Evolutionary conservation across 2,797 vertebrate species (phyloP).

Genomic region (Tarsius wallacei): DNA sequence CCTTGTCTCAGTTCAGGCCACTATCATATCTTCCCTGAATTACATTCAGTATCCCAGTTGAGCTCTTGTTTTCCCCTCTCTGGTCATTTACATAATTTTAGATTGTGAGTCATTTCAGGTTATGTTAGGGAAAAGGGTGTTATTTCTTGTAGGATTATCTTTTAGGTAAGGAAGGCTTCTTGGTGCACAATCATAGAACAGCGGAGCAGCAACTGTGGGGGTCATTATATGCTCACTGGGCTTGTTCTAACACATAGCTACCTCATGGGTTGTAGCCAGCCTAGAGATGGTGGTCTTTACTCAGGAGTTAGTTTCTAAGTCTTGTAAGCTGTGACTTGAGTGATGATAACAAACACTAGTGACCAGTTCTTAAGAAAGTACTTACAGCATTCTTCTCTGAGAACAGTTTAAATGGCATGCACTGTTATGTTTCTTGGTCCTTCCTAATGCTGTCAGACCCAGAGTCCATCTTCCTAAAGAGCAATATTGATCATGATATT

Average conservation of each 20-base stretch:
- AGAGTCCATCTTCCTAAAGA: not conserved
- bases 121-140: not conserved
- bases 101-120: not conserved
- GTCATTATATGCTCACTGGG: not conserved
- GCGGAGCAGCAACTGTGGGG: not conserved
- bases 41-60: not conserved
- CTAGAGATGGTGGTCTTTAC: not conserved
- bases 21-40: not conserved
- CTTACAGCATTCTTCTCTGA: not conserved
- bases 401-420: not conserved
- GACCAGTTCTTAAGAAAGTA: not conserved
- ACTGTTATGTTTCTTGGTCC: not conserved
- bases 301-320: conserved; percentile 19
- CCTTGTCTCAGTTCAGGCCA: not conserved
- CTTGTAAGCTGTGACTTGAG: not conserved
- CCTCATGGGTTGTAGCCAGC: not conserved
- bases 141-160: not conserved
- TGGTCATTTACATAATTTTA: not conserved
- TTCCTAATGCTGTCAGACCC: not conserved
- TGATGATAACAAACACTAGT: not conserved
- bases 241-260: not conserved
- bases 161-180: not conserved
- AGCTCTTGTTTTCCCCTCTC: not conserved
- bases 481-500: not conserved
- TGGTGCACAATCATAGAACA: no score